Conservation (phyloP, 2,113 vertebrate genomes). For the Clarias magur region DNA sequence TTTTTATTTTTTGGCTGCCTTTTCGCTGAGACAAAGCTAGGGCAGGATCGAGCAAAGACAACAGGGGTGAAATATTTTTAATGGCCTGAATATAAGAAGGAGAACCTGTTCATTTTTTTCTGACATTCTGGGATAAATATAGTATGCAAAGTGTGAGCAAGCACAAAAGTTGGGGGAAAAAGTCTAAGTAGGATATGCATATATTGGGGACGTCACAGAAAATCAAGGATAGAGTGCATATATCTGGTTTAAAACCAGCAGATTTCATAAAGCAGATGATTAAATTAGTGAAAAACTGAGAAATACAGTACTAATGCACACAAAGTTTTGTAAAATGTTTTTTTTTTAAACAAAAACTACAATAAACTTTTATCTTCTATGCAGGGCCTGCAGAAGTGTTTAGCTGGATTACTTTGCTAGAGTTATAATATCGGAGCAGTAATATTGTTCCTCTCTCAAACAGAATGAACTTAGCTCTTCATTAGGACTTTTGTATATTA, state of each 20-base stretch:
- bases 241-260: not conserved
- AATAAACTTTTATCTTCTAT: not conserved
- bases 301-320: not conserved
- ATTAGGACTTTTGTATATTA: constrained; percentile 30
- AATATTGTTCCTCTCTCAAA: not conserved
- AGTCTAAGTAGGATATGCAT: constrained; percentile 45
- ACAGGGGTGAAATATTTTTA: constrained; percentile 24
- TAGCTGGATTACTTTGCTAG: not conserved
- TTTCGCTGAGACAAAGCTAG: constrained; percentile 11
- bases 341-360: not conserved
- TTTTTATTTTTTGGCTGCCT: not conserved
- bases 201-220: constrained; percentile 4
- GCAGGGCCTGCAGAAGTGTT: not conserved
- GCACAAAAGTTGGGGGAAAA: constrained; percentile 35
- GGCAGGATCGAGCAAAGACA: not conserved
- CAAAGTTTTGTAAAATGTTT: not conserved
- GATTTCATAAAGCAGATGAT: not conserved
- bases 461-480: constrained; percentile 8
- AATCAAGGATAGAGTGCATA: not conserved
- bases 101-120: constrained; percentile 38
- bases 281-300: not conserved
- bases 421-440: not conserved
- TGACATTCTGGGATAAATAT: constrained; percentile 45
- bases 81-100: constrained; percentile 49
- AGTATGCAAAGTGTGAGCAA: constrained; percentile 26